Percentiles rank a stretch among this genome's conserved stretches.
Evolutionary conservation across 37 sponge, comb jelly and placozoan species (phyloP).

Genomic region (Beroe forskalii): DNA sequence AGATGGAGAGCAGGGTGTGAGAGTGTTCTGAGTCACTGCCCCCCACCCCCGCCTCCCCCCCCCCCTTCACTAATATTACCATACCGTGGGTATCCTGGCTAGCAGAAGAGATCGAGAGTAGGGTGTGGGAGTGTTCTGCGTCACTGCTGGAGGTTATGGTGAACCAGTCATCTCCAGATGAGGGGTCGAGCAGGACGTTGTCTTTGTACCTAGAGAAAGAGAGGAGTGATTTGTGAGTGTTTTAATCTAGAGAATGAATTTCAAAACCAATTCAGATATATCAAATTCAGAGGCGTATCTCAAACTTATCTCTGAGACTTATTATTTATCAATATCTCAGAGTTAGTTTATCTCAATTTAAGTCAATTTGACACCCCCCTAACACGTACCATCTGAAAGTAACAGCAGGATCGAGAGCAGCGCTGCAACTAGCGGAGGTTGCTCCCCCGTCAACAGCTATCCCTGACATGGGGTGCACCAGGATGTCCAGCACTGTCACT

Average conservation of each 20-base stretch:
- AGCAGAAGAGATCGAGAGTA: slow-evolving; percentile 20
- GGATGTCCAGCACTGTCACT: slow-evolving; percentile 43
- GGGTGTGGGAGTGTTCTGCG: slow-evolving; percentile 17
- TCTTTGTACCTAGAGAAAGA: slow-evolving; percentile 44
- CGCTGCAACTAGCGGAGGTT: slow-evolving; percentile 30
- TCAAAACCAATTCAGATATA: no score
- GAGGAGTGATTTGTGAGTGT: no score
- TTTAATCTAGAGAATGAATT: no score
- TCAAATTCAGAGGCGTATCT: no score
- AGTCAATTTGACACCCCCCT: no score
- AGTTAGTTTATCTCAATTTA: no score
- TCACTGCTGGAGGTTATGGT: slow-evolving; percentile 7
- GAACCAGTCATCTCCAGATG: background rate
- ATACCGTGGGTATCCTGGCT: background rate
- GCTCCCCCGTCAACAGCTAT: slow-evolving; percentile 26
- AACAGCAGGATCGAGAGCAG: slow-evolving; percentile 26
- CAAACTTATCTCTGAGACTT: no score
- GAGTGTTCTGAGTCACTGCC: no score
- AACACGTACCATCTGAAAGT: slow-evolving; percentile 21
- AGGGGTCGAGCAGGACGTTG: background rate
- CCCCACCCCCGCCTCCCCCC: no score
- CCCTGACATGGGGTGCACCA: slow-evolving; percentile 54
- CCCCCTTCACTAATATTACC: no score
- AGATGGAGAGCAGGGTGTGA: slow-evolving; percentile 17
- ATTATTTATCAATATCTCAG: no score